Conservation (phyloP, 2,113 vertebrate species). For the Varanus komodoensis region DNA sequence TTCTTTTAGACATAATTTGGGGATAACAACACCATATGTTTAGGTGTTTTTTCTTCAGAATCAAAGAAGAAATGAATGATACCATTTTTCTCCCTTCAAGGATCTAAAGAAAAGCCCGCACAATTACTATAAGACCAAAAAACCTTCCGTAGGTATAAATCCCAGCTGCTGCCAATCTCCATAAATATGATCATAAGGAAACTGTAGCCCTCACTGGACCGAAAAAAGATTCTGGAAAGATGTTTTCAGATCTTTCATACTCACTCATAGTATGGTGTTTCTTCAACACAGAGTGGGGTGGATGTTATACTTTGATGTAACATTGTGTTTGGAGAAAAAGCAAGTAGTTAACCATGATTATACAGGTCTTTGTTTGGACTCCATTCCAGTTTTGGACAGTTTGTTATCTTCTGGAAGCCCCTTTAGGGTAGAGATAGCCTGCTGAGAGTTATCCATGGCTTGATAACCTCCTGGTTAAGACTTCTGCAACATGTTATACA, state of each 20-base stretch:
- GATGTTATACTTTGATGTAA: not conserved
- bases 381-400: not conserved
- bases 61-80: not conserved
- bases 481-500: too few relatives aligned
- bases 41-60: not conserved
- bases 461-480: not conserved
- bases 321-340: not conserved
- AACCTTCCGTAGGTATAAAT: not conserved
- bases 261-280: not conserved
- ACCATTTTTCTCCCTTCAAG: not conserved
- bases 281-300: not conserved
- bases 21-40: not conserved
- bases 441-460: not conserved
- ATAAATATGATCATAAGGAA: not conserved
- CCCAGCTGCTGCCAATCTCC: not conserved
- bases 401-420: not conserved
- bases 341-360: not conserved
- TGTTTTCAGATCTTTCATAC: not conserved
- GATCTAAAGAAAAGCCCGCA: not conserved
- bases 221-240: not conserved
- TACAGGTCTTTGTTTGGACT: not conserved
- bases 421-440: not conserved
- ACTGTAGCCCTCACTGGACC: not conserved
- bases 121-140: not conserved
- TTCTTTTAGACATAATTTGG: conserved; percentile 10